Evolutionary conservation across 2,113 vertebrate species (phyloP).

Genomic region (Lophotis ruficrista): DNA sequence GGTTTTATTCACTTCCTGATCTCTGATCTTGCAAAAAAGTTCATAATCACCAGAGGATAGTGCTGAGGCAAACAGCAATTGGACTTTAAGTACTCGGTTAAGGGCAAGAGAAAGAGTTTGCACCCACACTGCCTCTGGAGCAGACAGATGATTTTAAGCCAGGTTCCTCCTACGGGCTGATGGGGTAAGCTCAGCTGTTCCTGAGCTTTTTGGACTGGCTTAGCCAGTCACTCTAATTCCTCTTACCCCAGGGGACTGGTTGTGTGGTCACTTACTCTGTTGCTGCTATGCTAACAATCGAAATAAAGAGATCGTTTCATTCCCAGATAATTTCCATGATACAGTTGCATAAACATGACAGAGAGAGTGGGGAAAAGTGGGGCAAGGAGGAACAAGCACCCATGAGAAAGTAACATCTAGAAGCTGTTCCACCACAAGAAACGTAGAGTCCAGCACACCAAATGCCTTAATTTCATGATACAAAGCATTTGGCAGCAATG

Average conservation of each 20-base stretch:
- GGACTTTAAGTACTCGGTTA: neutral
- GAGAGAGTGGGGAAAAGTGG: neutral
- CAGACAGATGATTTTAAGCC: neutral
- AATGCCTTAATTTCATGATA: neutral
- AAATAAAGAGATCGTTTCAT: neutral
- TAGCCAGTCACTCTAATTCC: neutral
- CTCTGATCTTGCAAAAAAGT: neutral
- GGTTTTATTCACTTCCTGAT: slow-evolving; percentile 9
- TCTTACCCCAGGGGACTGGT: neutral
- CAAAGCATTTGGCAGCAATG: neutral
- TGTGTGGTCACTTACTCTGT: neutral
- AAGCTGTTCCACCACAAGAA: neutral
- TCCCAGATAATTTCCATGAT: neutral
- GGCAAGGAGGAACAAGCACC: neutral
- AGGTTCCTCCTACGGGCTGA: neutral
- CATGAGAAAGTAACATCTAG: neutral
- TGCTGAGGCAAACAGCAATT: neutral
- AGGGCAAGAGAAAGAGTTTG: neutral
- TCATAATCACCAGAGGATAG: neutral
- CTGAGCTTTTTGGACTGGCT: neutral
- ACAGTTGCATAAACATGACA: neutral
- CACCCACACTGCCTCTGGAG: neutral
- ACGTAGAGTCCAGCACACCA: neutral
- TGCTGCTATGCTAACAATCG: neutral
- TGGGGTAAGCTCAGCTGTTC: neutral